Conservation (phyloP, 2,797 vertebrate genomes). For the Chrosomus eos region DNA sequence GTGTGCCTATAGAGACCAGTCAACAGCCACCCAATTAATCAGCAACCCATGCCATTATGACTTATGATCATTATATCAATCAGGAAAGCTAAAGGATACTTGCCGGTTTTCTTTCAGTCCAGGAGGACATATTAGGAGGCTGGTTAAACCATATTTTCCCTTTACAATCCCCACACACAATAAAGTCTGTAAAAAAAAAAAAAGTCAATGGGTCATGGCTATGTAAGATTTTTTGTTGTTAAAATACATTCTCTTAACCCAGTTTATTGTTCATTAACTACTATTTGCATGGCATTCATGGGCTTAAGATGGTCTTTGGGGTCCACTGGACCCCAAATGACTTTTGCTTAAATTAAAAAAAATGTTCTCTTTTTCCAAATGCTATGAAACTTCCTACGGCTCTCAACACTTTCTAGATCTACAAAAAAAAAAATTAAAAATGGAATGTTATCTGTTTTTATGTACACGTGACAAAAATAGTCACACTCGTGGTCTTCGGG, state of each 20-base stretch:
- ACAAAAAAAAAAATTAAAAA: too few species aligned
- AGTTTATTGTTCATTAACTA: neutral
- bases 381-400: too few species aligned
- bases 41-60: neutral
- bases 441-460: too few species aligned
- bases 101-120: conserved; percentile 71
- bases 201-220: neutral
- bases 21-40: neutral
- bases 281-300: neutral
- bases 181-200: conserved; percentile 65
- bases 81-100: conserved; percentile 50
- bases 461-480: too few species aligned
- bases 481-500: too few species aligned
- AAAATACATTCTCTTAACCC: neutral
- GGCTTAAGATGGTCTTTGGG: too few species aligned
- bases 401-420: too few species aligned
- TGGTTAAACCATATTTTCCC: conserved; percentile 79
- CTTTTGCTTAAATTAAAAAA: too few species aligned
- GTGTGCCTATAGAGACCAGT: conserved; percentile 76
- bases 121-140: conserved; percentile 47
- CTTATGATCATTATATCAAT: neutral
- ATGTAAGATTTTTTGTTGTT: neutral
- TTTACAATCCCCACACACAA: conserved; percentile 75
- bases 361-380: too few species aligned
- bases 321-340: too few species aligned